These are phyloP conservation scores for Polylopha cassiicola DNA, from an alignment of 2,888 invertebrate species.

Conservation along the genomic window DNA sequence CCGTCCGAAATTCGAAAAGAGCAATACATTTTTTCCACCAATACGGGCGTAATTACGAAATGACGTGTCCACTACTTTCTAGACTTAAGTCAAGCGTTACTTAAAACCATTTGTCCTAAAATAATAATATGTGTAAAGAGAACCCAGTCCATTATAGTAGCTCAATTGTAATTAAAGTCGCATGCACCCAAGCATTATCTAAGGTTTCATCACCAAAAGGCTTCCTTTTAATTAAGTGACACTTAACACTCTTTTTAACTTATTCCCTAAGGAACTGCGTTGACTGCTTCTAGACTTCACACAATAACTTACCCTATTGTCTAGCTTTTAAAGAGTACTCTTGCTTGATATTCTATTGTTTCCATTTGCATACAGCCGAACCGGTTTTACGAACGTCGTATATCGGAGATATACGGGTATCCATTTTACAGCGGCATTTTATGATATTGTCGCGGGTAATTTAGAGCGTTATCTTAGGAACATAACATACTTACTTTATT, in stretches of 20 bases:
- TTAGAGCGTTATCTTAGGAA: conserved; percentile 10
- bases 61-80: background rate
- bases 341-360: conserved; percentile 29
- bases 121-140: background rate
- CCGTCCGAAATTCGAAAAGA: background rate
- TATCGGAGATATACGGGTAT: conserved; percentile 29
- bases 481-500: too few relatives aligned
- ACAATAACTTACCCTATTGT: too few relatives aligned
- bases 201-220: conserved; percentile 56
- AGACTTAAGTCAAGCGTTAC: background rate
- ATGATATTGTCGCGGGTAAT: too few relatives aligned
- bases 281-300: conserved; percentile 1
- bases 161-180: conserved; percentile 36
- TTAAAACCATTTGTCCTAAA: too few relatives aligned
- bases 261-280: conserved; percentile 12
- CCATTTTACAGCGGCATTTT: conserved; percentile 28
- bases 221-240: conserved; percentile 65
- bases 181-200: conserved; percentile 41
- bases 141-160: conserved; percentile 19
- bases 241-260: conserved; percentile 45
- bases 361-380: conserved; percentile 47
- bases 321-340: conserved; percentile 34
- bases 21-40: conserved; percentile 2
- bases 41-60: background rate
- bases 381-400: conserved; percentile 34